Evolutionary conservation across 2,113 vertebrate genomes (phyloP).

Genomic region (Octodon degus): DNA sequence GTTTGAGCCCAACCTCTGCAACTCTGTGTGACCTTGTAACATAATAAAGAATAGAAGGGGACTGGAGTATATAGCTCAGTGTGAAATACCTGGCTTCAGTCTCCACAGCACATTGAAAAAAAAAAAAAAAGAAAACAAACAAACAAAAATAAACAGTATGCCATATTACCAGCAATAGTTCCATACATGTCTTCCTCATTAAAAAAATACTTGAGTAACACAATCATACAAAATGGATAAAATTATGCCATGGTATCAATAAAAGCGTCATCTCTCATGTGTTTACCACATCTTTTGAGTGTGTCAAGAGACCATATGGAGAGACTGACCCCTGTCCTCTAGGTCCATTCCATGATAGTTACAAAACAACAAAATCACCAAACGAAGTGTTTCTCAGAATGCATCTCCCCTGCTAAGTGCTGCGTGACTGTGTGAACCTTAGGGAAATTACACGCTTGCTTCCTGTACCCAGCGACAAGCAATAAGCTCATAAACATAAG

Average conservation of each 20-base stretch:
- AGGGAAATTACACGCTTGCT: neutral
- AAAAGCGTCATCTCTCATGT: neutral
- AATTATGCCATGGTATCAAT: neutral
- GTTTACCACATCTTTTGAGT: neutral
- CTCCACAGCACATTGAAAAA: neutral
- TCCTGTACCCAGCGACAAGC: neutral
- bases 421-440: neutral
- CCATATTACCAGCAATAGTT: neutral
- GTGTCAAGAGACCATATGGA: too few relatives aligned
- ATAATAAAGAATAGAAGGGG: neutral
- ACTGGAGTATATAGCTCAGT: neutral
- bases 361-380: neutral
- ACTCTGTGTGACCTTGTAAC: neutral
- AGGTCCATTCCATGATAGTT: neutral
- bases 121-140: neutral
- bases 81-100: neutral
- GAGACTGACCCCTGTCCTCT: neutral
- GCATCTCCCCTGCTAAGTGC: too few relatives aligned
- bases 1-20: neutral
- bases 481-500: constrained; percentile 26
- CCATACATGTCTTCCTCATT: neutral
- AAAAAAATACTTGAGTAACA: neutral
- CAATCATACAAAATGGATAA: neutral
- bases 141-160: neutral
- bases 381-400: neutral